These are phyloP conservation scores for Pelecanus crispus DNA, from an alignment of 2,113 vertebrate genomes.

Conservation along the genomic window DNA sequence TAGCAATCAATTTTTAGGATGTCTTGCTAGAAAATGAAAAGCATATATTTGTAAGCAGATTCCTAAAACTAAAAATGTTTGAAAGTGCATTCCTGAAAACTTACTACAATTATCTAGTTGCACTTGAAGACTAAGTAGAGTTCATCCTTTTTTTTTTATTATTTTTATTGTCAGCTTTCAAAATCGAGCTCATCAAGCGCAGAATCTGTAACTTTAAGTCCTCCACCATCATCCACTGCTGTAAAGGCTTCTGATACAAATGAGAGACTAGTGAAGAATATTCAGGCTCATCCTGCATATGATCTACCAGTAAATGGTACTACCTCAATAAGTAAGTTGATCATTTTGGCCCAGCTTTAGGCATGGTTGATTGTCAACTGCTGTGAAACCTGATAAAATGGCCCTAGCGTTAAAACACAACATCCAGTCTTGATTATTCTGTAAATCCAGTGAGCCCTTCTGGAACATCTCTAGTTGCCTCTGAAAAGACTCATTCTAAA, in stretches of 20 bases:
- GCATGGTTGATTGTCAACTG: neutral
- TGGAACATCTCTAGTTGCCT: neutral
- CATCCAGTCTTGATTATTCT: neutral
- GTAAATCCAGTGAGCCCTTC: neutral
- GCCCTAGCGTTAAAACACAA: neutral
- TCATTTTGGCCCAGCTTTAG: neutral
- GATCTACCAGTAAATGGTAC: conserved; percentile 72
- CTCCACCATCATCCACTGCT: conserved; percentile 32
- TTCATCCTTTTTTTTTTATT: neutral
- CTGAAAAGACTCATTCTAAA: neutral
- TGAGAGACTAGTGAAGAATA: conserved; percentile 73
- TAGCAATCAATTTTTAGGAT: neutral
- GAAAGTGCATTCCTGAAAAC: neutral
- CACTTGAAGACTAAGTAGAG: too few relatives aligned
- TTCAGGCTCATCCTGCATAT: conserved; percentile 68
- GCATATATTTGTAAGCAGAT: neutral
- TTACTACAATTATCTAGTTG: too few relatives aligned
- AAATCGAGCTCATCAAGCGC: conserved; percentile 58
- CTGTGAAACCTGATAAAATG: neutral
- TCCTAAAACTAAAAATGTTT: neutral
- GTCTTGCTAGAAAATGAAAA: neutral
- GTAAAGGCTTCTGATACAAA: conserved; percentile 73
- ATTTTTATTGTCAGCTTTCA: conserved; percentile 52
- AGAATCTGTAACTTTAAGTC: conserved; percentile 62
- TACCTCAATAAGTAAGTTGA: conserved; percentile 66